Percentiles rank a stretch among this genome's conserved stretches.
These are phyloP conservation scores for Holothuria scabra DNA, from an alignment of 53 echinoderm and acorn worm genomes.

Conservation along the genomic window DNA sequence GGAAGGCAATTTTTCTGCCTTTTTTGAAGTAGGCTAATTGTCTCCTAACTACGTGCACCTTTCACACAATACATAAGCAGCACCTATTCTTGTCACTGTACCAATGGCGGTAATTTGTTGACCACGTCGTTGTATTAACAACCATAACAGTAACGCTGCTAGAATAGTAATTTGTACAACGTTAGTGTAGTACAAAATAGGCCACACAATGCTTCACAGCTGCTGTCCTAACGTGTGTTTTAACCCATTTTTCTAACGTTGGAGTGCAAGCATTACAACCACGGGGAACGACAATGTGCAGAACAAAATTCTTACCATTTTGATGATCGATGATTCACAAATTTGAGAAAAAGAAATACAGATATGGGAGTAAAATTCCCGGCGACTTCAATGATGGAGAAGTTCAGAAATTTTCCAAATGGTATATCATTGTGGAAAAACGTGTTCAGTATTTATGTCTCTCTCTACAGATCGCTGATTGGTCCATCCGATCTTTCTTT, in stretches of 20 bases:
- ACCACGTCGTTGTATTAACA: no score
- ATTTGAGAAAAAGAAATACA: neutral
- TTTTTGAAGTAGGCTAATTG: no score
- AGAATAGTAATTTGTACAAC: no score
- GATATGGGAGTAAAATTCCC: slow-evolving; percentile 1
- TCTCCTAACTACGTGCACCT: no score
- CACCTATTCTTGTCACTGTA: no score
- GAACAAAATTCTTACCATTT: slow-evolving; percentile 9
- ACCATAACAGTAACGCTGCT: no score
- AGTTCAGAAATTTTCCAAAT: slow-evolving; percentile 17
- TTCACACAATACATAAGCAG: no score
- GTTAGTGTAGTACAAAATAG: no score
- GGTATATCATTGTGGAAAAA: neutral
- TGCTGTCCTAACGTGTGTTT: neutral
- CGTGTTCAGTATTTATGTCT: neutral
- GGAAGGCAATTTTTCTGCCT: no score
- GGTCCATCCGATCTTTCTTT: neutral
- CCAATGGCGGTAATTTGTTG: no score
- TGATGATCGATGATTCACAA: neutral
- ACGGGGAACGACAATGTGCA: neutral
- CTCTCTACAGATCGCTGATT: neutral
- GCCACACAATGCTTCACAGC: neutral
- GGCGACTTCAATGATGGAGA: slow-evolving; percentile 34
- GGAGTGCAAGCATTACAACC: no score
- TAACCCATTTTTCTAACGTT: neutral